Percentiles rank a stretch among this genome's conserved stretches.
Conservation (phyloP, 2,113 vertebrate genomes). For the Clupea harengus region DNA sequence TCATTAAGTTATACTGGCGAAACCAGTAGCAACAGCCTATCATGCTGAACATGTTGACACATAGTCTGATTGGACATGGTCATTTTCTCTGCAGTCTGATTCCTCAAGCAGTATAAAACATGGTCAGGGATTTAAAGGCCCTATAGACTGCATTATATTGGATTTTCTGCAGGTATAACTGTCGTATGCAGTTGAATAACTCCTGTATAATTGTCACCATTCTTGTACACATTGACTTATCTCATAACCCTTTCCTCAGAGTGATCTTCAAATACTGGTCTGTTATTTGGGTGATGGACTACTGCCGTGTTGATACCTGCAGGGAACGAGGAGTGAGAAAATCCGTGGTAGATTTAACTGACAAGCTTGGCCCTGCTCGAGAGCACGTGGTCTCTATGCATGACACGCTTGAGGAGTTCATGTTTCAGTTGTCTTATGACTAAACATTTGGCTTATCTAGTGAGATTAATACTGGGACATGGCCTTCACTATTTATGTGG, state of each 20-base stretch:
- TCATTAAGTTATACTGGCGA: not conserved
- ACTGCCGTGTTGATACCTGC: not conserved
- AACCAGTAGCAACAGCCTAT: not conserved
- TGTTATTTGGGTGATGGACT: no score
- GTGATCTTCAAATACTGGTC: no score
- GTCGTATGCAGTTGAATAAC: not conserved
- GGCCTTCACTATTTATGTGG: not conserved
- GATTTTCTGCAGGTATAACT: not conserved
- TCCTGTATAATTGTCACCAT: not conserved
- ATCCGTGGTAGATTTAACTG: not conserved
- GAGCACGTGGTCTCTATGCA: not conserved
- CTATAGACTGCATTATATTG: not conserved
- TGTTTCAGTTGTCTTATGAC: not conserved
- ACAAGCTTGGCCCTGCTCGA: not conserved
- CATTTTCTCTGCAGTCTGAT: not conserved
- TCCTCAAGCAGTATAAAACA: not conserved
- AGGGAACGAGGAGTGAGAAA: not conserved
- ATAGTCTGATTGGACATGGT: not conserved
- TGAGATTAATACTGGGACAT: not conserved
- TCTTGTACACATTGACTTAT: not conserved
- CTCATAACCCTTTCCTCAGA: not conserved
- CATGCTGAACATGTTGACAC: not conserved
- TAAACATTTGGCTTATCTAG: not conserved
- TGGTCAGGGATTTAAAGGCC: not conserved
- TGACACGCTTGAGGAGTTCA: constrained; percentile 1